Evolutionary conservation across 1,140 invertebrate genomes (phyloP), one percentile per base, ranked within the genome.

Genomic region (Trichomalopsis sarcophagae): DNA sequence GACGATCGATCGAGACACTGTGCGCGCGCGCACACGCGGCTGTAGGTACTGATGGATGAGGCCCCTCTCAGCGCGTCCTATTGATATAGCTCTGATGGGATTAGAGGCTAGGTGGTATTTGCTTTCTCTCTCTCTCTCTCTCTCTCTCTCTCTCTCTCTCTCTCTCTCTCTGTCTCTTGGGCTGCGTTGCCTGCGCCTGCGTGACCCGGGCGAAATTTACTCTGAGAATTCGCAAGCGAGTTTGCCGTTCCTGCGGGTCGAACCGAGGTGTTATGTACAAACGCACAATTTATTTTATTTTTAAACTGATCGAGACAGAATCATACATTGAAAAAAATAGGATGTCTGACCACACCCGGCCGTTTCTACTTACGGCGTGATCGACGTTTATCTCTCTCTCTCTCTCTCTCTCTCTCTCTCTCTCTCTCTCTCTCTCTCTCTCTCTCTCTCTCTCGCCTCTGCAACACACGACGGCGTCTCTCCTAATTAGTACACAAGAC

Each of bases 141-240:
- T 23, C n/a, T 69, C 17, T 4, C 66, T 69, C 66, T n/a, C 73
- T 7, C 17, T 62, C 69, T n/a, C 21, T 71, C 69, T 71, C 73
- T 7, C 11, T 62, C 69, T n/a, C 21, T 69, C 66, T n/a, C 21
- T 69, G 21, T 10, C 66, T 71, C 27, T 30, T 27, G 14, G 14
- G 17, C 62, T 30, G 30, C 69, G 11, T 71, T 17, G 10, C 23
- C 30, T 44, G 10, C 40, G 33, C 74, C 23, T 50, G 62, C 66
- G 13, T 77, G 40, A 69, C 82, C 75, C 23, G 27, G 47, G 23
- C n/a, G n/a, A 84, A 84, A 84, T 84, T 84, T 84, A 78, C 82
- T 77, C 69, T 77, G 81, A 75, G 81, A 84, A 77, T 84, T 62
- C 50, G 30, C 30, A 50, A 47, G n/a, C 55, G 62, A 55, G 17